Conservation (phyloP, 1,140 invertebrate species). For the Bombus polaris region DNA sequence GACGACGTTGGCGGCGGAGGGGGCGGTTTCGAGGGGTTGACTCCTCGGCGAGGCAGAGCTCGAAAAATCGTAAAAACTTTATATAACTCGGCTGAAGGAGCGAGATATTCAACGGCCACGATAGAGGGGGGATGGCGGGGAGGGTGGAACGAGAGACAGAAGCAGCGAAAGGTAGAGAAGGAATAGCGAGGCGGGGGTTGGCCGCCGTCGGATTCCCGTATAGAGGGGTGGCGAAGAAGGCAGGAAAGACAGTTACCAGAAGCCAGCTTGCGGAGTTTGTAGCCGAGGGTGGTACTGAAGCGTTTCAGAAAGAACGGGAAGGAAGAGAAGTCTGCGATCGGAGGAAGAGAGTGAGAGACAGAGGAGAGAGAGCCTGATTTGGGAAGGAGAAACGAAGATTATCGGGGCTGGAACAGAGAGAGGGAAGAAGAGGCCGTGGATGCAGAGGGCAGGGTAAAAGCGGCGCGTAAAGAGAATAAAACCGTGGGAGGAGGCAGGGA, state of each 20-base stretch:
- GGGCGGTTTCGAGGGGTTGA: slow-evolving; percentile 39
- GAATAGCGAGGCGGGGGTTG: slow-evolving; percentile 42
- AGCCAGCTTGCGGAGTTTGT: slow-evolving; percentile 46
- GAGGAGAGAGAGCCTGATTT: slow-evolving; percentile 23
- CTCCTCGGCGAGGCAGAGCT: slow-evolving; percentile 65
- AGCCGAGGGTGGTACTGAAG: slow-evolving; percentile 54
- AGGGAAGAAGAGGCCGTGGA: background rate
- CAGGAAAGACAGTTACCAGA: slow-evolving; percentile 58
- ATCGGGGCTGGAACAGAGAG: slow-evolving; percentile 31
- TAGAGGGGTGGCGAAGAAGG: slow-evolving; percentile 40
- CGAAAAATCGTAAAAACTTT: slow-evolving; percentile 82
- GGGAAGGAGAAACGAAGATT: slow-evolving; percentile 66
- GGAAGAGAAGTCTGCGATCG: slow-evolving; percentile 37
- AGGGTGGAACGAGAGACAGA: background rate
- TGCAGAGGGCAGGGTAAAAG: slow-evolving; percentile 3
- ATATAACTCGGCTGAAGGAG: slow-evolving; percentile 77
- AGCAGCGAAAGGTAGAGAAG: background rate
- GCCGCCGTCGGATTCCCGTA: slow-evolving; percentile 22
- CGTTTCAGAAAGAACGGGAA: slow-evolving; percentile 59
- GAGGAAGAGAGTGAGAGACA: background rate
- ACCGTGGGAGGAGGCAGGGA: slow-evolving; percentile 27
- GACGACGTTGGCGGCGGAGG: slow-evolving; percentile 27
- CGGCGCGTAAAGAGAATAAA: slow-evolving; percentile 52
- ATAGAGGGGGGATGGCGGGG: background rate
- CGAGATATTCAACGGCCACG: slow-evolving; percentile 63